These are phyloP conservation scores for Brachyptera risi DNA, from an alignment of 2,888 invertebrate species.

Conservation along the genomic window DNA sequence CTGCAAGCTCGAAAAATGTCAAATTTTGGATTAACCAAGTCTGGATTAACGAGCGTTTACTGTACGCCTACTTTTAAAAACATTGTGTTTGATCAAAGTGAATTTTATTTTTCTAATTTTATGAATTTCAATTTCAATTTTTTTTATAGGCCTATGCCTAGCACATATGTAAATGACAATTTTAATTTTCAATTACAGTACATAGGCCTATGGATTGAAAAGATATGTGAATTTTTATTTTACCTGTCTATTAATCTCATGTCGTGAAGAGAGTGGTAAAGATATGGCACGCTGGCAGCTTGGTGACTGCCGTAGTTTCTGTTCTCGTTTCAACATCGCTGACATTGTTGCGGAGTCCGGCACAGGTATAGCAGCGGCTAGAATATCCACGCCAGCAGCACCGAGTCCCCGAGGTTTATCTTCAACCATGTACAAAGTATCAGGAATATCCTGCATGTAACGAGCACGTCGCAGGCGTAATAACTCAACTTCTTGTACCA, in stretches of 20 bases:
- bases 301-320: constrained; percentile 74
- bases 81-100: no score
- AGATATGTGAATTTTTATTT: no score
- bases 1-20: no score
- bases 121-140: no score
- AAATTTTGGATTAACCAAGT: no score
- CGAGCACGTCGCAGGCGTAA: constrained; percentile 66
- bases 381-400: constrained; percentile 58
- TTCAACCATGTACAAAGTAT: constrained; percentile 86
- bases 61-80: no score
- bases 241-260: constrained; percentile 65
- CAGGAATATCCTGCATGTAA: constrained; percentile 78
- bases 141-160: no score
- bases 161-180: no score
- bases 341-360: constrained; percentile 72
- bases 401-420: constrained; percentile 52
- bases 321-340: constrained; percentile 79
- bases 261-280: constrained; percentile 69
- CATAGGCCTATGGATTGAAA: no score
- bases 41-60: no score
- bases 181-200: no score
- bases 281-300: constrained; percentile 74
- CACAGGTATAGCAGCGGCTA: constrained; percentile 48
- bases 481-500: constrained; percentile 71
- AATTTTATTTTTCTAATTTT: no score